Percentiles rank a stretch among this genome's conserved stretches.
phyloP scores from a whole-genome alignment of 2,797 vertebrate species.

The Fratercula arctica region DNA sequence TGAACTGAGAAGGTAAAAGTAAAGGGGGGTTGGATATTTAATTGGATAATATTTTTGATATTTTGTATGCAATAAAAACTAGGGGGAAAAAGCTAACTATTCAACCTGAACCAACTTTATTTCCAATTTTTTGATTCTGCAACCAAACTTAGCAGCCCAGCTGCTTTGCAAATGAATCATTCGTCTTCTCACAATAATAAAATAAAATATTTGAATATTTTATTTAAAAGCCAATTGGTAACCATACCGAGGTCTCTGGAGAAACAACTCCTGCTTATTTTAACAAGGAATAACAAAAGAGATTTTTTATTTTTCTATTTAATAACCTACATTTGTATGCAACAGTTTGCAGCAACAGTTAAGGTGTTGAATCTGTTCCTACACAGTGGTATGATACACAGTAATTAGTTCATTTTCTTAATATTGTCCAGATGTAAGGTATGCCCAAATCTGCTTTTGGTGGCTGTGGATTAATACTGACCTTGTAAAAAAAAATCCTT shows the following conservation, averaged over 20 bases:
- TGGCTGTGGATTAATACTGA: neutral
- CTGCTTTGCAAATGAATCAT: neutral
- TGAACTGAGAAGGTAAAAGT: neutral
- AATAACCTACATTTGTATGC: neutral
- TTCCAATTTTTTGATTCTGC: neutral
- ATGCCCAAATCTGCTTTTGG: neutral
- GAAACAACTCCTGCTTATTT: neutral
- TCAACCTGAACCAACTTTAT: neutral
- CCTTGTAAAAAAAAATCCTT: neutral
- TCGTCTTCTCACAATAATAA: neutral
- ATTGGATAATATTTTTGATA: neutral
- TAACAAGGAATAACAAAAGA: neutral
- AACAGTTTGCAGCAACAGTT: neutral
- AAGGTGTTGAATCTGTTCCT: neutral
- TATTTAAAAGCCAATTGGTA: neutral
- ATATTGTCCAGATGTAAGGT: neutral
- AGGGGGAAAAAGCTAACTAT: neutral
- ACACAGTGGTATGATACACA: neutral
- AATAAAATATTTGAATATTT: neutral
- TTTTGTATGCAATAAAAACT: neutral
- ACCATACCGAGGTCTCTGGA: neutral
- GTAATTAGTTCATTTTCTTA: neutral
- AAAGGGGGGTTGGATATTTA: neutral
- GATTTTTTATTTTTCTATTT: neutral
- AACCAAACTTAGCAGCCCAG: neutral